These are phyloP conservation scores for Hirundo rustica DNA, from an alignment of 2,797 vertebrate genomes.

Conservation along the genomic window DNA sequence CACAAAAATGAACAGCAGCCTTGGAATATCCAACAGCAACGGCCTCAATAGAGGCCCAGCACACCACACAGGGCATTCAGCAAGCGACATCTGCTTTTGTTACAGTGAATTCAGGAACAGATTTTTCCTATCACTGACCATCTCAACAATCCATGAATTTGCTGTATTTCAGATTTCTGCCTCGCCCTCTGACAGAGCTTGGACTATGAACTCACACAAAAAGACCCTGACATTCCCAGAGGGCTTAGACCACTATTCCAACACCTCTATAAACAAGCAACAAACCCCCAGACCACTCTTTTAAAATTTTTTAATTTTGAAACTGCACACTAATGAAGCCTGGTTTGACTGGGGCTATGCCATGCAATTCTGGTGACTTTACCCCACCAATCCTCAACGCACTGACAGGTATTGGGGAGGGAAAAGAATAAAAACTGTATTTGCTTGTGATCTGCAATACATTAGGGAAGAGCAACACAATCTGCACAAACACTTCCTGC, in stretches of 20 bases:
- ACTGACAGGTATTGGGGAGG: background rate
- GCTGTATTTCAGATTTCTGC: background rate
- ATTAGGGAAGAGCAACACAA: background rate
- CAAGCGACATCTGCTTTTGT: background rate
- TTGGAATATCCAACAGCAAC: background rate
- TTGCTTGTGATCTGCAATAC: background rate
- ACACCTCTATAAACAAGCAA: background rate
- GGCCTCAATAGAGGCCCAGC: background rate
- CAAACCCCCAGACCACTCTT: background rate
- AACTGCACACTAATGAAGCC: background rate
- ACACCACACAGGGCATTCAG: background rate
- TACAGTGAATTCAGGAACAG: background rate
- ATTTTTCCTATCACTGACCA: background rate
- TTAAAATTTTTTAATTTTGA: background rate
- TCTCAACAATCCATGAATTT: background rate
- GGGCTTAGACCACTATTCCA: background rate
- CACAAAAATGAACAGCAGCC: background rate
- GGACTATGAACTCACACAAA: background rate
- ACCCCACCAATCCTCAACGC: background rate
- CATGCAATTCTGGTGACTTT: background rate
- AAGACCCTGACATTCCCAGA: background rate
- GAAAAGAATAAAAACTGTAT: background rate
- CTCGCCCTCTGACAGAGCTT: background rate
- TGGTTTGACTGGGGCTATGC: background rate
- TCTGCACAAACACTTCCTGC: background rate